Conservation (phyloP, 1,140 invertebrate species). For the Cotesia chilonis region DNA sequence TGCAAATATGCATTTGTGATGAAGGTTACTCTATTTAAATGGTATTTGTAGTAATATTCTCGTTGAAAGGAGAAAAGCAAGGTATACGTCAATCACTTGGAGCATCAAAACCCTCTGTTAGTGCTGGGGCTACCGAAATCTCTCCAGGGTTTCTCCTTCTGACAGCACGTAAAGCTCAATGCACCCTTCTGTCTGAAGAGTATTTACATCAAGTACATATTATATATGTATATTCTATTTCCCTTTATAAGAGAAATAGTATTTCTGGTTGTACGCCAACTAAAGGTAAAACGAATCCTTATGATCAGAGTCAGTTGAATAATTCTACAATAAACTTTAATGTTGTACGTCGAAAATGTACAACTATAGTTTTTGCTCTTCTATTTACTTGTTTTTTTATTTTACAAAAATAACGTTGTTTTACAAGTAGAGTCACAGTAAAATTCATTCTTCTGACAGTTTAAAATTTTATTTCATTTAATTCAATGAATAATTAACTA, state of each 20-base stretch:
- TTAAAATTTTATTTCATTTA: too few species aligned
- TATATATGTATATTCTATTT: not conserved
- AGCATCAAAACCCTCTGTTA: not conserved
- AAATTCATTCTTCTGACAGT: too few species aligned
- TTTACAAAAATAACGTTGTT: conserved; percentile 28
- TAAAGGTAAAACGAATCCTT: conserved; percentile 49
- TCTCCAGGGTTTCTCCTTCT: not conserved
- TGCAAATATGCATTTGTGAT: too few species aligned
- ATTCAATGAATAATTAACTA: too few species aligned
- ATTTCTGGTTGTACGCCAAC: conserved; percentile 21
- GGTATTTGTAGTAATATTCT: too few species aligned
- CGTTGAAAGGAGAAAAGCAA: too few species aligned
- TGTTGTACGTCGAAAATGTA: conserved; percentile 42
- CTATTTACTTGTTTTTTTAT: conserved; percentile 38
- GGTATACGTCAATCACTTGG: not conserved
- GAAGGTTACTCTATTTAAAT: too few species aligned
- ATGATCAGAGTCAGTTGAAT: conserved; percentile 50
- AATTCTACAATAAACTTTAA: conserved; percentile 49
- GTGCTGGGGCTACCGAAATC: not conserved
- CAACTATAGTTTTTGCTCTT: conserved; percentile 28
- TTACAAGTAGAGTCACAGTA: too few species aligned
- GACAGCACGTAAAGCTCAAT: not conserved
- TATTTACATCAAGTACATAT: conserved; percentile 27
- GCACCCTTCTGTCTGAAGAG: not conserved
- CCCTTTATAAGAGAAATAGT: not conserved